These are phyloP conservation scores for Eulithis prunata DNA, from an alignment of 2,888 invertebrate genomes.

Conservation along the genomic window DNA sequence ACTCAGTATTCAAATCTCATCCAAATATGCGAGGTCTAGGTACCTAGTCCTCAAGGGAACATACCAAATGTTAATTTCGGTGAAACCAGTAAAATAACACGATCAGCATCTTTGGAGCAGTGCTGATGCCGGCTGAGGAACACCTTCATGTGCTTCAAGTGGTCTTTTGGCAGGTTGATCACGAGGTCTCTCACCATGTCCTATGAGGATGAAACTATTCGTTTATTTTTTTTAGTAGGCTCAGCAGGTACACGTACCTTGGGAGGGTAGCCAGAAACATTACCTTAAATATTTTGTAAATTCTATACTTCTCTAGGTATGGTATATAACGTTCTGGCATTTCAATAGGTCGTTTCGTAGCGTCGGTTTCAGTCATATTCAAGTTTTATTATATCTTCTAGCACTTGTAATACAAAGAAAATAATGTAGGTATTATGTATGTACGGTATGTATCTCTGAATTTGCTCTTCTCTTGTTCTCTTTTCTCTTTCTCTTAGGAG, in stretches of 20 bases:
- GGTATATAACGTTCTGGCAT: slow-evolving; percentile 83
- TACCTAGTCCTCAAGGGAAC: background rate
- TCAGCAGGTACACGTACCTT: too few species aligned
- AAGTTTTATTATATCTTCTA: background rate
- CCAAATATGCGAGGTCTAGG: too few species aligned
- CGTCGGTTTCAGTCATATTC: slow-evolving; percentile 75
- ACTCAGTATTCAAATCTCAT: too few species aligned
- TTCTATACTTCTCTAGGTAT: slow-evolving; percentile 86
- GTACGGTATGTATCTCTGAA: too few species aligned
- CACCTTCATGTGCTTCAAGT: slow-evolving; percentile 85
- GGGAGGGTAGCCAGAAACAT: slow-evolving; percentile 6
- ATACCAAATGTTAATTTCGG: slow-evolving; percentile 68
- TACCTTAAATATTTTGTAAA: slow-evolving; percentile 87
- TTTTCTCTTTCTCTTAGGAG: too few species aligned
- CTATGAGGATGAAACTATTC: slow-evolving; percentile 52
- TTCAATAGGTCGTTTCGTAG: slow-evolving; percentile 63
- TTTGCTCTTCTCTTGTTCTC: too few species aligned
- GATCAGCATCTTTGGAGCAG: slow-evolving; percentile 77
- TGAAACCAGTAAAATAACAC: slow-evolving; percentile 83
- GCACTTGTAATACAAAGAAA: too few species aligned
- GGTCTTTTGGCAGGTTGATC: slow-evolving; percentile 85
- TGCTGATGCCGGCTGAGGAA: slow-evolving; percentile 77
- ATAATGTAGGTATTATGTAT: too few species aligned
- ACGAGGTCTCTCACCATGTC: slow-evolving; percentile 85
- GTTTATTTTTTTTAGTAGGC: background rate